Evolutionary conservation across 2,113 vertebrate species (phyloP).

Genomic region (Caranx ignobilis): DNA sequence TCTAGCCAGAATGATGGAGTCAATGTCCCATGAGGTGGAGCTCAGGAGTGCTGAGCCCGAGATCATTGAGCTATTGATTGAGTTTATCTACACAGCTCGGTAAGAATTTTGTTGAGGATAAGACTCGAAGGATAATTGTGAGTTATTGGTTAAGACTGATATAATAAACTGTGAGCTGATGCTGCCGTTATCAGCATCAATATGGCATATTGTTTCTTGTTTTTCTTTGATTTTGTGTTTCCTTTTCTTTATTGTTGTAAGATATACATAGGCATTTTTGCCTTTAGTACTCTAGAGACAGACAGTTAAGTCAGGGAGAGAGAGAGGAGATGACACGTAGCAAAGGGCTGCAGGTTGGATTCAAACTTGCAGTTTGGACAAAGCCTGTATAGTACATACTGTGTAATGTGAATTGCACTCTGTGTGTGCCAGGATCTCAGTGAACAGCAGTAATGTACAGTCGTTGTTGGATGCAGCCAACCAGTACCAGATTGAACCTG

Average conservation of each 20-base stretch:
- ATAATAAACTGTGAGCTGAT: background rate
- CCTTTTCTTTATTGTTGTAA: too few species aligned
- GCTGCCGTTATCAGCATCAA: background rate
- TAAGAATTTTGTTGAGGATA: conserved; percentile 57
- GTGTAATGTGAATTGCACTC: background rate
- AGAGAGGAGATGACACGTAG: too few species aligned
- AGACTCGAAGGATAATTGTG: background rate
- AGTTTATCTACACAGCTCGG: conserved; percentile 98
- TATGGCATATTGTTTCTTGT: background rate
- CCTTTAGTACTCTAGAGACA: too few species aligned
- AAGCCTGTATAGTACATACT: too few species aligned
- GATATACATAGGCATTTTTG: too few species aligned
- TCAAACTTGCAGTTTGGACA: too few species aligned
- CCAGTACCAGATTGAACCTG: conserved; percentile 98
- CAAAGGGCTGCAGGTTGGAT: too few species aligned
- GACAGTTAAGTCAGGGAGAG: too few species aligned
- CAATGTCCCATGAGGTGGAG: conserved; percentile 96
- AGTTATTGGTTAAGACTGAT: background rate
- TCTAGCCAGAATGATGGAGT: conserved; percentile 97
- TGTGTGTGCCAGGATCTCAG: conserved; percentile 89
- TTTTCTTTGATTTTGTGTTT: background rate
- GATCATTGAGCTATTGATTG: conserved; percentile 95
- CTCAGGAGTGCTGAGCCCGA: conserved; percentile 96
- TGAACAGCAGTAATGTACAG: conserved; percentile 98
- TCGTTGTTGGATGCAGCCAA: conserved; percentile 97